Evolutionary conservation across 2,888 invertebrate genomes (phyloP).

Genomic region (Euphydryas editha): DNA sequence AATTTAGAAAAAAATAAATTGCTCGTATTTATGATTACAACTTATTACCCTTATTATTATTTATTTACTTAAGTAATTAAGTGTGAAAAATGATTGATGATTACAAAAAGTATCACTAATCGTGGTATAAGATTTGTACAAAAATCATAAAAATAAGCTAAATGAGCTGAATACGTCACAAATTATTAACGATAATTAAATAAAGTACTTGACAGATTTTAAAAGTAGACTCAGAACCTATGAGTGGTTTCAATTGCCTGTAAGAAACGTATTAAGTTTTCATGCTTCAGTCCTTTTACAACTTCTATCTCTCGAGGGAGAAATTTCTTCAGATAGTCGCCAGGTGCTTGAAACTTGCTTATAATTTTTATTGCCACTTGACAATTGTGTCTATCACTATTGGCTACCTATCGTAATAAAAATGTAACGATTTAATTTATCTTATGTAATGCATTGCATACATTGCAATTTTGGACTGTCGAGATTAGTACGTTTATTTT

Average conservation of each 20-base stretch:
- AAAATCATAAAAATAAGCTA: no score
- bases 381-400: slow-evolving; percentile 88
- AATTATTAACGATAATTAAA: not conserved
- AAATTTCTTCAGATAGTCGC: slow-evolving; percentile 92
- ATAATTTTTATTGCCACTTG: slow-evolving; percentile 93
- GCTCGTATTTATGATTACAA: no score
- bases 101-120: no score
- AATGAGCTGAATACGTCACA: not conserved
- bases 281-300: slow-evolving; percentile 91
- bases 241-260: slow-evolving; percentile 94
- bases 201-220: slow-evolving; percentile 15
- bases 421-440: not conserved
- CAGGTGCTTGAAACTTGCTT: slow-evolving; percentile 91
- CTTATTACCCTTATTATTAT: no score
- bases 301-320: slow-evolving; percentile 92
- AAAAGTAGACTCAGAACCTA: slow-evolving; percentile 76
- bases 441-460: not conserved
- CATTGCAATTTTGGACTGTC: no score
- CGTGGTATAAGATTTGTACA: no score
- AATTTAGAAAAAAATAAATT: no score
- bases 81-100: no score
- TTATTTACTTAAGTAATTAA: no score
- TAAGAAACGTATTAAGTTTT: slow-evolving; percentile 90
- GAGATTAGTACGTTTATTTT: no score
- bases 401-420: slow-evolving; percentile 83